Evolutionary conservation across 2,888 invertebrate genomes (phyloP).

Genomic region (Drosophila maculinotata): DNA sequence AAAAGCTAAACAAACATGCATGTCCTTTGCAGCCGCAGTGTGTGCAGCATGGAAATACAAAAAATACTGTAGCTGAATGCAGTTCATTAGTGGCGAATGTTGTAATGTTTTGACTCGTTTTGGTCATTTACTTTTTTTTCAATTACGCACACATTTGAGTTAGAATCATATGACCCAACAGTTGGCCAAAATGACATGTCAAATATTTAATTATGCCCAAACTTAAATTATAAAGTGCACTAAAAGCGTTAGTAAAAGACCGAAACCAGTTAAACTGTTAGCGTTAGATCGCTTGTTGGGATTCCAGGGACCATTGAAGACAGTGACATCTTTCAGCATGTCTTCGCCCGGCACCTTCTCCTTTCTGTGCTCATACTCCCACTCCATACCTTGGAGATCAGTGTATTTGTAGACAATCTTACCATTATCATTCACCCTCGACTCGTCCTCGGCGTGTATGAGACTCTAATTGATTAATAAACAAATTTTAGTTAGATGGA

Average conservation of each 20-base stretch:
- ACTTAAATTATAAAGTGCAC: background rate
- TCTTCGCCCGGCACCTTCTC: background rate
- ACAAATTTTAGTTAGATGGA: too few relatives aligned
- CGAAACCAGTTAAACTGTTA: too few relatives aligned
- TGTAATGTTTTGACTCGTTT: slow-evolving; percentile 11
- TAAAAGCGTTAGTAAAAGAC: background rate
- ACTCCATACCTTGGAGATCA: slow-evolving; percentile 19
- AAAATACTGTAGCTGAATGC: slow-evolving; percentile 48
- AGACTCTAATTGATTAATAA: background rate
- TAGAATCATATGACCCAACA: slow-evolving; percentile 19
- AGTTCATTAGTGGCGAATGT: slow-evolving; percentile 60
- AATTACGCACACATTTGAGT: slow-evolving; percentile 25
- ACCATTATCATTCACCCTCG: background rate
- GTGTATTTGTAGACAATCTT: slow-evolving; percentile 14
- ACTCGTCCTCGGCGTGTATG: background rate
- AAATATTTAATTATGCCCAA: slow-evolving; percentile 10
- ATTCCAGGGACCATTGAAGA: slow-evolving; percentile 30
- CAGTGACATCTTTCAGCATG: background rate
- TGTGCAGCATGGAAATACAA: slow-evolving; percentile 9
- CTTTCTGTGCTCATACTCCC: slow-evolving; percentile 21
- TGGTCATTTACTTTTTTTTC: slow-evolving; percentile 6
- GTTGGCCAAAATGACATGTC: slow-evolving; percentile 9
- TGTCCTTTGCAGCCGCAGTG: slow-evolving; percentile 11
- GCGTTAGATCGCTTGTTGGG: background rate
- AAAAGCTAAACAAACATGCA: slow-evolving; percentile 54